phyloP scores from a whole-genome alignment of 2,113 vertebrate genomes.

The Sarotherodon lohbergeri region DNA sequence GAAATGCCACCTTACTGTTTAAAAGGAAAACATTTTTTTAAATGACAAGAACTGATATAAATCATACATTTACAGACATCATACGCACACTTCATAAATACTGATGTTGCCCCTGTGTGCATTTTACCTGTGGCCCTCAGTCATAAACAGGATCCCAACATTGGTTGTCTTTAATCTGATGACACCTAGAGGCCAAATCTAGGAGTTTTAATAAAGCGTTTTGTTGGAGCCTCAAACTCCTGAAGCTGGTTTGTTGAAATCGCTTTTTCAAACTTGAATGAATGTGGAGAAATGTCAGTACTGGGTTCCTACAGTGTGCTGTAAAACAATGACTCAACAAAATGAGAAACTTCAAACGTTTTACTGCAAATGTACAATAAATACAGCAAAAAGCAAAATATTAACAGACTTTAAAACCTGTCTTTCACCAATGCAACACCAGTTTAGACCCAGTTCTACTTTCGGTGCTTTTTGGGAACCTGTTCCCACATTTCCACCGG shows the following conservation, averaged over 20 bases:
- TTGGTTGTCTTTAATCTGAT: background rate
- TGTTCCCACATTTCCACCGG: background rate
- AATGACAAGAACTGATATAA: background rate
- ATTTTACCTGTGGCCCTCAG: background rate
- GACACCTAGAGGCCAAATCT: background rate
- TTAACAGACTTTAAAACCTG: background rate
- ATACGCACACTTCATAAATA: background rate
- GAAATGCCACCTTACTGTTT: background rate
- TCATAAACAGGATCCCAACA: background rate
- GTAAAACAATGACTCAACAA: background rate
- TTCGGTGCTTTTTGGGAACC: background rate
- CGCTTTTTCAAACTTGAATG: background rate
- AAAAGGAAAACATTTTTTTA: fast-evolving
- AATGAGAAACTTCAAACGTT: background rate
- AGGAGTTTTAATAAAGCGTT: background rate
- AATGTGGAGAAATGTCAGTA: background rate
- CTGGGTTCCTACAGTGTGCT: background rate
- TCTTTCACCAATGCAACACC: background rate
- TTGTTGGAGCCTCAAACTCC: background rate
- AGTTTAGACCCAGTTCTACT: background rate
- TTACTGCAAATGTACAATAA: background rate
- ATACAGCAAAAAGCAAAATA: background rate
- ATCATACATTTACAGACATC: background rate
- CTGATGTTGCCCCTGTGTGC: background rate
- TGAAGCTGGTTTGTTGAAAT: background rate